Percentiles rank a stretch among this genome's conserved stretches.
Evolutionary conservation across 2,888 invertebrate species (phyloP).

Genomic region (Ceratothoa steindachneri): DNA sequence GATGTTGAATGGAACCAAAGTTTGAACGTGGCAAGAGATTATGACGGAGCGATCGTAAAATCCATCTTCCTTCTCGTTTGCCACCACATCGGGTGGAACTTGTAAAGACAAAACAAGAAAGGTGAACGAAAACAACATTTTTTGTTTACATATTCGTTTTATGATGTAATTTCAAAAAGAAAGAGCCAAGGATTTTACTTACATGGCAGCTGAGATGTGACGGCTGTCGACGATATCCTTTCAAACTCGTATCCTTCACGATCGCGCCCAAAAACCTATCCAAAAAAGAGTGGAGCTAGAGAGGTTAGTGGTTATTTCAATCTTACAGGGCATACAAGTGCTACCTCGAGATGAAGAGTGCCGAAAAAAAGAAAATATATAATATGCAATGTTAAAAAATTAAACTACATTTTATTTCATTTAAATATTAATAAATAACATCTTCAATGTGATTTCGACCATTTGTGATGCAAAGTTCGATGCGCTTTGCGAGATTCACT

Average conservation of each 20-base stretch:
- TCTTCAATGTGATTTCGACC: no score
- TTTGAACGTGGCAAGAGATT: slow-evolving; percentile 62
- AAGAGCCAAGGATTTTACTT: slow-evolving; percentile 27
- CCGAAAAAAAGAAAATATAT: no score
- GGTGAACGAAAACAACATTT: slow-evolving; percentile 32
- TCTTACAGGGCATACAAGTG: no score
- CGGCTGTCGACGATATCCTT: slow-evolving; percentile 64
- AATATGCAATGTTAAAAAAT: no score
- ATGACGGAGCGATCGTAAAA: slow-evolving; percentile 57
- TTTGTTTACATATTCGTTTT: background rate
- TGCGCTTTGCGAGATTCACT: no score
- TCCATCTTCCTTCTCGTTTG: slow-evolving; percentile 52
- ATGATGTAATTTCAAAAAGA: no score
- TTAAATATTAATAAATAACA: no score
- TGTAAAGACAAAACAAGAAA: slow-evolving; percentile 41
- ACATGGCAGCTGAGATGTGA: slow-evolving; percentile 62
- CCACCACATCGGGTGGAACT: slow-evolving; percentile 60
- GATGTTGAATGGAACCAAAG: slow-evolving; percentile 61
- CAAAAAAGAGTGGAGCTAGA: no score
- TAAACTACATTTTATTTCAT: no score
- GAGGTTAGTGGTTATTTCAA: no score
- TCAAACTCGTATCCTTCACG: slow-evolving; percentile 61
- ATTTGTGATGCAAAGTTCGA: no score
- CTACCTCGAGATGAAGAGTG: no score
- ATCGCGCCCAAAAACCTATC: slow-evolving; percentile 63